Evolutionary conservation across 2,888 invertebrate species (phyloP).

Genomic region (Platynereis dumerilii): DNA sequence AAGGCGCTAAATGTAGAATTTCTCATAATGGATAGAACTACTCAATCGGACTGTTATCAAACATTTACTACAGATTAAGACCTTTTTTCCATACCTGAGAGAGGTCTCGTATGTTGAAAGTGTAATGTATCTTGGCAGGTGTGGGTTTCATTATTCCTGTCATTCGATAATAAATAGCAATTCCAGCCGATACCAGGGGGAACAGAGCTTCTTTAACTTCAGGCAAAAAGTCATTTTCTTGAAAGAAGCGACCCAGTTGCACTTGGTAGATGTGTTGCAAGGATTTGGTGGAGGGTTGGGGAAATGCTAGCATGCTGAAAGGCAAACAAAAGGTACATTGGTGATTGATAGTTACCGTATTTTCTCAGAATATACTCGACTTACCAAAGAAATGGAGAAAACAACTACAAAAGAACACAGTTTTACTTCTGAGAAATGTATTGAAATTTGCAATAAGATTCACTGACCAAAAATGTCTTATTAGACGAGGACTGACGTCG

Average conservation of each 20-base stretch:
- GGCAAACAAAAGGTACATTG: not conserved
- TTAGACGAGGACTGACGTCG: slow-evolving; percentile 55
- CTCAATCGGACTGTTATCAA: too few species aligned
- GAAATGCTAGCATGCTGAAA: slow-evolving; percentile 59
- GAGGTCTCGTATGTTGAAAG: slow-evolving; percentile 62
- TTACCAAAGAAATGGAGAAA: too few species aligned
- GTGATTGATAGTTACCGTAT: not conserved
- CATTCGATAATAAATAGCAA: slow-evolving; percentile 61
- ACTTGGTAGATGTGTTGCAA: slow-evolving; percentile 64
- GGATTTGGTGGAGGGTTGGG: slow-evolving; percentile 61
- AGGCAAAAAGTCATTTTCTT: slow-evolving; percentile 59
- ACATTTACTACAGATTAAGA: too few species aligned
- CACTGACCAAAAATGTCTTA: slow-evolving; percentile 60
- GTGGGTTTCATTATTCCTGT: slow-evolving; percentile 59
- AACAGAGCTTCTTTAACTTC: slow-evolving; percentile 58
- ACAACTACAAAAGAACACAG: too few species aligned
- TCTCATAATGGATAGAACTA: too few species aligned
- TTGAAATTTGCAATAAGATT: too few species aligned
- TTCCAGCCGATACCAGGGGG: slow-evolving; percentile 58
- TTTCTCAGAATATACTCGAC: not conserved
- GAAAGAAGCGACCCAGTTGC: slow-evolving; percentile 61
- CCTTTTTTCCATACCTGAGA: slow-evolving; percentile 55
- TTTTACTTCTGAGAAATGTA: too few species aligned
- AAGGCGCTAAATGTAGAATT: too few species aligned
- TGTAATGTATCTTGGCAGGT: slow-evolving; percentile 63